Conservation (phyloP, 2,113 vertebrate species). For the Agapornis roseicollis region DNA sequence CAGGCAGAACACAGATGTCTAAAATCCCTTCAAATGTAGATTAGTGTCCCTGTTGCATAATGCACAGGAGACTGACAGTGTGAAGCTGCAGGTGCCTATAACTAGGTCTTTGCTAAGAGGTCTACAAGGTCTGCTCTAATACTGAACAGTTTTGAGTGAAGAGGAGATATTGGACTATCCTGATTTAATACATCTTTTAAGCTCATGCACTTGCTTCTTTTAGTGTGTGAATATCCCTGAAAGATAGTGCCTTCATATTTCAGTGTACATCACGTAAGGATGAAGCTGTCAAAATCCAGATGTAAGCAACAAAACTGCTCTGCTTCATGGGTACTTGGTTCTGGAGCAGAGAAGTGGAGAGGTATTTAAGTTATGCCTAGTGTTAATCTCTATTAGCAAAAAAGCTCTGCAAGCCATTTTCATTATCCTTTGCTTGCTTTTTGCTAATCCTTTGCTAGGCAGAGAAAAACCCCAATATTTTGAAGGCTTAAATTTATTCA, state of each 20-base stretch:
- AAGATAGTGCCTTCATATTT: background rate
- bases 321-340: background rate
- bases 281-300: background rate
- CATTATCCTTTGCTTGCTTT: conserved; percentile 6
- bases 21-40: background rate
- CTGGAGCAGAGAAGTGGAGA: background rate
- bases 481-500: background rate
- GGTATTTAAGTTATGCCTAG: background rate
- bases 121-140: background rate
- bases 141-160: background rate
- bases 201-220: background rate
- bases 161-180: background rate
- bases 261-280: background rate
- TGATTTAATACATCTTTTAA: background rate
- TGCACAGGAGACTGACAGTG: background rate
- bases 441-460: background rate
- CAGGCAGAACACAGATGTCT: background rate
- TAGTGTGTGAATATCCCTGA: background rate
- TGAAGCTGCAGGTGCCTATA: background rate
- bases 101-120: background rate
- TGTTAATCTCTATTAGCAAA: conserved; percentile 2
- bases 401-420: background rate
- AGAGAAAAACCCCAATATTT: background rate
- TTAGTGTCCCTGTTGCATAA: background rate
- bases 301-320: background rate